Conservation (phyloP, 1,140 invertebrate species). For the Sarcophaga bullata region DNA sequence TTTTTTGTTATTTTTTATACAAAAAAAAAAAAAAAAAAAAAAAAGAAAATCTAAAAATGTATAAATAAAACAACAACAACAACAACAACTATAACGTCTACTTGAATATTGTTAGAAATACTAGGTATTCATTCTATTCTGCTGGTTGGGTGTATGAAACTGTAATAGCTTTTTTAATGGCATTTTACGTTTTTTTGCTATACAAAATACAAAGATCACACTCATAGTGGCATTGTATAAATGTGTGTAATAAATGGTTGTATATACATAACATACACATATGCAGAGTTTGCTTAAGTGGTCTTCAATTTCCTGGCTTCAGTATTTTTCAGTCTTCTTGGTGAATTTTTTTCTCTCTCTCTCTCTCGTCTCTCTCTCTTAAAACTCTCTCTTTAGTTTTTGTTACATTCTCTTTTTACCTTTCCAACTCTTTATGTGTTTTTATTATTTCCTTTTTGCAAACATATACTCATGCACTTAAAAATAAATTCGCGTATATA, state of each 20-base stretch:
- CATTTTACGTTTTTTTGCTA: conserved; percentile 20
- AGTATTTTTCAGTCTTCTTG: background rate
- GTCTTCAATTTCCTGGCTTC: conserved; percentile 36
- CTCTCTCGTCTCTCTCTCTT: too few species aligned
- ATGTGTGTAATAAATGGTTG: background rate
- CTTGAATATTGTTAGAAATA: background rate
- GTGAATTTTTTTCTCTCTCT: background rate
- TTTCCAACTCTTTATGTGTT: too few species aligned
- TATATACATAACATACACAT: background rate
- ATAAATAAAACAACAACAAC: background rate
- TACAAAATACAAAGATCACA: background rate
- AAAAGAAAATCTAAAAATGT: too few species aligned
- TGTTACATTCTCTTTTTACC: too few species aligned
- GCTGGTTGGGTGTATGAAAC: background rate
- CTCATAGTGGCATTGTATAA: background rate
- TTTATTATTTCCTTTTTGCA: background rate
- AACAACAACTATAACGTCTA: background rate
- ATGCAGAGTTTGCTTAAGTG: conserved; percentile 19
- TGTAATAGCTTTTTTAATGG: conserved; percentile 29
- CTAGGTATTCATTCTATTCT: background rate
- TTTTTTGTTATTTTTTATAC: background rate
- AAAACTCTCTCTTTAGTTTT: too few species aligned
- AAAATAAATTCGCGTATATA: conserved; percentile 27
- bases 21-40: too few species aligned
- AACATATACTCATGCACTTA: background rate